Evolutionary conservation across 2,797 vertebrate genomes (phyloP).

Genomic region (Pyrocephalus nanus): DNA sequence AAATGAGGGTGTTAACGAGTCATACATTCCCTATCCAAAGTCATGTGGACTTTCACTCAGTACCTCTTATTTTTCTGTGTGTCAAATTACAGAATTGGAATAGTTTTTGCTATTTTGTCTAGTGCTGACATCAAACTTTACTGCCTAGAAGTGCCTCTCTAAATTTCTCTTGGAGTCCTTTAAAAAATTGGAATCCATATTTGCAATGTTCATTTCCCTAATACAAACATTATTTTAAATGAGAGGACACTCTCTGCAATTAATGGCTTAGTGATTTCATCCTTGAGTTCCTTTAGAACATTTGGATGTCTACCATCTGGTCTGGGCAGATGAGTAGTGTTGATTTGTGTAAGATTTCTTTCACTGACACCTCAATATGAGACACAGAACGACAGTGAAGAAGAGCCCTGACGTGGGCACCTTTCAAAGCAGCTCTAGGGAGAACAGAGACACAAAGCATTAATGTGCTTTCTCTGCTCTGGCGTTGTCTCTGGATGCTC

Average conservation of each 20-base stretch:
- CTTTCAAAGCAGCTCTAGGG: not conserved
- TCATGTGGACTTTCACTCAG: not conserved
- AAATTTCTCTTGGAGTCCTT: conserved; percentile 2
- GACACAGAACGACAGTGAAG: not conserved
- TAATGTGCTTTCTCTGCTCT: not conserved
- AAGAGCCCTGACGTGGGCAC: not conserved
- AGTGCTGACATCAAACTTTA: not conserved
- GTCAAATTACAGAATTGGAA: not conserved
- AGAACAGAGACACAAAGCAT: not conserved
- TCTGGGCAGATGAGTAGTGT: not conserved
- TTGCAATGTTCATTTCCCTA: not conserved
- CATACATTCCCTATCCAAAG: not conserved
- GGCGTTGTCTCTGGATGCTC: not conserved
- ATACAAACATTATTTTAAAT: conserved; percentile 45
- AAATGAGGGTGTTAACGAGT: not conserved
- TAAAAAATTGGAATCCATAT: not conserved
- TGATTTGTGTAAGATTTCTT: conserved; percentile 29
- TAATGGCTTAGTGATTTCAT: conserved; percentile 46
- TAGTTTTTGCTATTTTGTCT: not conserved
- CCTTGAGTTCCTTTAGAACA: conserved; percentile 18
- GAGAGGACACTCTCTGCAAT: not conserved
- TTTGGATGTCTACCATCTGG: conserved; percentile 25
- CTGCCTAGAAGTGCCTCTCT: not conserved
- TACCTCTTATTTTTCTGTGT: not conserved
- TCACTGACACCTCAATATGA: not conserved